Evolutionary conservation across 2,797 vertebrate species (phyloP).

Genomic region (Gymnoscopelus braueri): DNA sequence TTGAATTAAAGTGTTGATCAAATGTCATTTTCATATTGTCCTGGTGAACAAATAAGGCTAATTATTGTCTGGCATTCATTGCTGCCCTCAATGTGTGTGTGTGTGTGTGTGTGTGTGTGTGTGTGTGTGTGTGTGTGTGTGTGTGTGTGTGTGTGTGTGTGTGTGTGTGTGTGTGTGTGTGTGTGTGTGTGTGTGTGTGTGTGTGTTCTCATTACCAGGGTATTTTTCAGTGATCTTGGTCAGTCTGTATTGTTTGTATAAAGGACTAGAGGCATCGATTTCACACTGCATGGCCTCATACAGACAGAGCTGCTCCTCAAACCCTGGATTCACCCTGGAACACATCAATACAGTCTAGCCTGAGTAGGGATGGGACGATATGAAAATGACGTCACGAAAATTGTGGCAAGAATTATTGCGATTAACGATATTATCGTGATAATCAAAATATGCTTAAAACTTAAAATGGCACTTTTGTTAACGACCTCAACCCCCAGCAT

Average conservation of each 20-base stretch:
- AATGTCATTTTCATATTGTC: no score
- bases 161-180: neutral
- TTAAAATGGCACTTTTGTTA: no score
- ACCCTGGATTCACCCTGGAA: conserved; percentile 89
- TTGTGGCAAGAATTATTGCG: no score
- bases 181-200: neutral
- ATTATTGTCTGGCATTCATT: no score
- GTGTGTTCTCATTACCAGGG: conserved; percentile 75
- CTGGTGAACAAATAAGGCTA: no score
- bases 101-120: conserved; percentile 3
- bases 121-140: neutral
- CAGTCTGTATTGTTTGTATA: conserved; percentile 91
- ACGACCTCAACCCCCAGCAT: no score
- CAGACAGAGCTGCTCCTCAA: conserved; percentile 87
- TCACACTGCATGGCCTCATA: conserved; percentile 89
- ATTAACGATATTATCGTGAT: no score
- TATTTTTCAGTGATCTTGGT: conserved; percentile 86
- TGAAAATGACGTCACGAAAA: no score
- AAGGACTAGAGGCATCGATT: conserved; percentile 81
- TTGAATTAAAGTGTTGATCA: no score
- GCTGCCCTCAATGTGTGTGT: neutral
- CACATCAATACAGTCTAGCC: conserved; percentile 16
- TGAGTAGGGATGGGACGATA: no score
- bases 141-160: neutral
- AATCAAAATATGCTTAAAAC: no score